These are phyloP conservation scores for Lithophane semibrunnea DNA, from an alignment of 2,888 invertebrate genomes.

Conservation along the genomic window DNA sequence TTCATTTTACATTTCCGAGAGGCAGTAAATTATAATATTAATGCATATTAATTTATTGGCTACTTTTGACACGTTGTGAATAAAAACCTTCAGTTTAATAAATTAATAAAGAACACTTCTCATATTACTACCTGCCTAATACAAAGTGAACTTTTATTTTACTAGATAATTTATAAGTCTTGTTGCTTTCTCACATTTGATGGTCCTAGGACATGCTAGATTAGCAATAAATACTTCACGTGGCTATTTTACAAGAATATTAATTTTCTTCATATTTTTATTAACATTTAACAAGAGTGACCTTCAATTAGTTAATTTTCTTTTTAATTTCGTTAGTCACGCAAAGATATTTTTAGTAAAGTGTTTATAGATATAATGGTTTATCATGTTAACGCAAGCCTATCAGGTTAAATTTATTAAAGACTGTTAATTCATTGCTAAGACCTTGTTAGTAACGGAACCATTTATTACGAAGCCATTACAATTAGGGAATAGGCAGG, in stretches of 20 bases:
- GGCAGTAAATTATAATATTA: neutral
- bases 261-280: conserved; percentile 33
- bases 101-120: conserved; percentile 7
- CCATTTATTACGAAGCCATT: conserved; percentile 46
- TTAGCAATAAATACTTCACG: conserved; percentile 44
- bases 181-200: conserved; percentile 14
- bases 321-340: conserved; percentile 23
- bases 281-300: conserved; percentile 46
- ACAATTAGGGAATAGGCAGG: conserved; percentile 42
- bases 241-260: conserved; percentile 8
- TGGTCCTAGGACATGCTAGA: conserved; percentile 27
- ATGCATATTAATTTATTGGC: neutral
- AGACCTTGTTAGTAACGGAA: conserved; percentile 30
- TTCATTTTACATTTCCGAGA: neutral
- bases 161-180: neutral
- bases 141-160: neutral
- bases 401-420: conserved; percentile 27
- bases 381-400: conserved; percentile 36
- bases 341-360: conserved; percentile 21
- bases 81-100: neutral
- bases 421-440: conserved; percentile 37
- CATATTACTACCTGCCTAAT: neutral
- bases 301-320: conserved; percentile 29
- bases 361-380: conserved; percentile 23
- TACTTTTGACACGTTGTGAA: neutral